Evolutionary conservation across 2,113 vertebrate genomes (phyloP), one percentile per base, ranked within the genome.

Genomic region (Aegotheles bennettii): DNA sequence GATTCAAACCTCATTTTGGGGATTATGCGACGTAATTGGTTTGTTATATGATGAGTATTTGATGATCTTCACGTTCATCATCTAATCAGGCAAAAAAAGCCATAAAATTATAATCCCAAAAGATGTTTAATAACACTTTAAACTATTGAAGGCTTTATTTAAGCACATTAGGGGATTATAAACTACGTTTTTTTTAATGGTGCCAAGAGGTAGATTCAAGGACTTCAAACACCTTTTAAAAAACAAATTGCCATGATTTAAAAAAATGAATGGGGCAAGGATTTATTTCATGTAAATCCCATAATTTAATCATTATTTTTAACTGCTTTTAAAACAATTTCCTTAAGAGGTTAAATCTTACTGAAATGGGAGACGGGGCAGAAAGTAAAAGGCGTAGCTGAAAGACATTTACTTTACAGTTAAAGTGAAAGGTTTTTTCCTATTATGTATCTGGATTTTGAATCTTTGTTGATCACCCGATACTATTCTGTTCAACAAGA

Each of bases 271-370:
- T 88, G 78, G 93, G 84, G 70, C 67, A 90, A 83, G 77, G 70
- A 56, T 95, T 93, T 95, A 85, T 93, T 96, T 94, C 85, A 92
- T 94, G 93, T 95, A 96, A 96, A 96, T 94, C 91, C 96, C 59
- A 54, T 97, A 90, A 96, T 97, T 96, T 95, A 96, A 96, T 80
- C 82, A 95, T 96, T 95, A 90, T 95, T 96, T 96, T 93, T 79
- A 96, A 94, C 95, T 96, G 93, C 87, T 91, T 97, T 96, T 97
- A 95, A 96, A 97, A 97, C 78, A 90, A 79, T 84, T 96, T 97
- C 82, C 63, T 96, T 64, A 96, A 95, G 83, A 91, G 93, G 97
- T 96, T 97, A 94, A 97, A 90, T 89, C 83, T 96, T 89, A 76
- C 43, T 89, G 86, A 95, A 90, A 73, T 61, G 31, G 56, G 93